These are phyloP conservation scores for Margarornis squamiger DNA, from an alignment of 2,797 vertebrate genomes.

Conservation along the genomic window DNA sequence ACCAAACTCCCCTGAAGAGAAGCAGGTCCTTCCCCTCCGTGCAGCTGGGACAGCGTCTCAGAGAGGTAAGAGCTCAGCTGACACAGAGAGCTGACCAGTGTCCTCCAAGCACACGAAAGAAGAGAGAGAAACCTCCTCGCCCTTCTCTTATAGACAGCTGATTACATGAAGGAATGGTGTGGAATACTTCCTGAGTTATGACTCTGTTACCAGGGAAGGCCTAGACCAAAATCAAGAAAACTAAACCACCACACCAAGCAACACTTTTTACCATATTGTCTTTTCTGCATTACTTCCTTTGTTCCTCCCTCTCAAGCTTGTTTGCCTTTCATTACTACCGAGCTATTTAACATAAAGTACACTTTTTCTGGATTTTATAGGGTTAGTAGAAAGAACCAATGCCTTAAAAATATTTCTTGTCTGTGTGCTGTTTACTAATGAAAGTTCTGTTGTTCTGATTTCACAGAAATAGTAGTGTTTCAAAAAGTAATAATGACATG, in stretches of 20 bases:
- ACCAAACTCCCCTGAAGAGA: no score
- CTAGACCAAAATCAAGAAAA: no score
- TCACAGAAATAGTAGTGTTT: neutral
- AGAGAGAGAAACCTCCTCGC: no score
- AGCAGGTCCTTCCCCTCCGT: no score
- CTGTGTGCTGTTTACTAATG: neutral
- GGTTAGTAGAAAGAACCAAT: neutral
- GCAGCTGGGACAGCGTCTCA: no score
- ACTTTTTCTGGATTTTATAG: neutral
- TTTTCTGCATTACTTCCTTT: neutral
- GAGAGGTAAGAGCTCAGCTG: no score
- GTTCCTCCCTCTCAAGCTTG: neutral
- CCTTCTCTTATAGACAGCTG: no score
- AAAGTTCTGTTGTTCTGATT: neutral
- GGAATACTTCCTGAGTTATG: no score
- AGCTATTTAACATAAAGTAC: neutral
- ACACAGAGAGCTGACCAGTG: no score
- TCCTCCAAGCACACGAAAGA: no score
- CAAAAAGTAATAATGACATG: neutral
- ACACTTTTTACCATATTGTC: neutral
- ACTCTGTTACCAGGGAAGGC: no score
- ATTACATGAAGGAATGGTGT: no score
- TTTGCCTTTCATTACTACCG: neutral
- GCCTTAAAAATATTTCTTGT: neutral
- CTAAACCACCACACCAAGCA: neutral